These are phyloP conservation scores for Drosophila lutescens DNA, from an alignment of 2,888 invertebrate genomes.

Conservation along the genomic window DNA sequence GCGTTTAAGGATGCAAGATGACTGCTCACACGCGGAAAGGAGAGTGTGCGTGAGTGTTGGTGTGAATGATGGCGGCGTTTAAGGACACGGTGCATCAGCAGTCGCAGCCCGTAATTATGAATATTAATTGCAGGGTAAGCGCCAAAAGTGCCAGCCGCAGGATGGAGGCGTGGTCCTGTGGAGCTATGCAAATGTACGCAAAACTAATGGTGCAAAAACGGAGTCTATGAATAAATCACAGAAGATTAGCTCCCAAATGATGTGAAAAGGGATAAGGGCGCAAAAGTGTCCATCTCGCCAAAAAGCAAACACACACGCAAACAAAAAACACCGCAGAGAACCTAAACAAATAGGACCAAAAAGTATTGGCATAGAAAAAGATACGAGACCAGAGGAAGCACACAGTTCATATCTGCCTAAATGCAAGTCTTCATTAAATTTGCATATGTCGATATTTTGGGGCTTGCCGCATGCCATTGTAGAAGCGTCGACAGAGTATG, in stretches of 20 bases:
- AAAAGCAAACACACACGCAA: background rate
- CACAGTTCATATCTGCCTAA: conserved; percentile 43
- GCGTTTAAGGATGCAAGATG: conserved; percentile 54
- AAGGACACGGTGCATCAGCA: conserved; percentile 40
- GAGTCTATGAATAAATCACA: conserved; percentile 79
- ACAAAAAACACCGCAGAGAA: conserved; percentile 6
- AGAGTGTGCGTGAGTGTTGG: background rate
- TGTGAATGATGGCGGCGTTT: conserved; percentile 54
- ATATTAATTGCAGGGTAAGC: conserved; percentile 65
- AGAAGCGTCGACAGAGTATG: background rate
- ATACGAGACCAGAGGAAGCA: conserved; percentile 22
- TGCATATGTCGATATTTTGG: conserved; percentile 52
- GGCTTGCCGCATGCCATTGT: conserved; percentile 4
- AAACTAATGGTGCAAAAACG: conserved; percentile 73
- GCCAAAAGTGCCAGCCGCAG: conserved; percentile 25
- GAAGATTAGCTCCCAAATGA: conserved; percentile 74
- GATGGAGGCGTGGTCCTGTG: conserved; percentile 15
- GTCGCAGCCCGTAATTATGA: conserved; percentile 61
- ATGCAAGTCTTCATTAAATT: conserved; percentile 51
- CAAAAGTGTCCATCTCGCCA: conserved; percentile 40
- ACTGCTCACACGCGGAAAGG: background rate
- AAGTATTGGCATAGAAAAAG: conserved; percentile 19
- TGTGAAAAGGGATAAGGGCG: conserved; percentile 71
- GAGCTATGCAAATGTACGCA: conserved; percentile 62
- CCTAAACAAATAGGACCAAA: conserved; percentile 65